phyloP scores from a whole-genome alignment of 2,113 vertebrate genomes.

The Vidua macroura region DNA sequence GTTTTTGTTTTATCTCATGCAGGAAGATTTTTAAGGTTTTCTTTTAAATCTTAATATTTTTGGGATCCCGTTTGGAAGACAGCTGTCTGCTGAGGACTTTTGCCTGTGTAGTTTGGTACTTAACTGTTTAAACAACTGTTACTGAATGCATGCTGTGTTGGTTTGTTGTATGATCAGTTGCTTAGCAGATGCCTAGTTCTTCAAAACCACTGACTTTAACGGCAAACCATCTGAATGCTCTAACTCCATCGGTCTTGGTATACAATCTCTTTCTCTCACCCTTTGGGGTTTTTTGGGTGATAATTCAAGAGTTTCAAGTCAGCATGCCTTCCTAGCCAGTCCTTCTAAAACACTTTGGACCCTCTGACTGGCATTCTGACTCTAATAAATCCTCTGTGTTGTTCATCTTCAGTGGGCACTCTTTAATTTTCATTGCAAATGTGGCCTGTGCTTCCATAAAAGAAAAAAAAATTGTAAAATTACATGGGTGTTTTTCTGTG shows the following conservation, averaged over 20 bases:
- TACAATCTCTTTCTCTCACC: neutral
- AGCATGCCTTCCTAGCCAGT: neutral
- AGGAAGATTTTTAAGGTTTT: neutral
- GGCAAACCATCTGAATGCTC: neutral
- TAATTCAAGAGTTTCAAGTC: neutral
- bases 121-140: neutral
- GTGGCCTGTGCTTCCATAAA: neutral
- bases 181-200: neutral
- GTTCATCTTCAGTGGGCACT: neutral
- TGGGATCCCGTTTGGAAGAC: neutral
- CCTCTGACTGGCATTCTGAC: neutral
- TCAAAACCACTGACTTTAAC: neutral
- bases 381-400: neutral
- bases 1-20: neutral
- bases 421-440: neutral
- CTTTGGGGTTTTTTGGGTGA: neutral
- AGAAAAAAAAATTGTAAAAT: neutral
- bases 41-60: neutral
- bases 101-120: neutral
- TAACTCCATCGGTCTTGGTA: neutral
- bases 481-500: fast-evolving
- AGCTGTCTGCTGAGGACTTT: neutral
- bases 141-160: neutral
- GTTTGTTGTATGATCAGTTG: neutral
- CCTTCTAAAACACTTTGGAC: neutral